Conservation (phyloP, 2,797 vertebrate species). For the Streptopelia turtur region DNA sequence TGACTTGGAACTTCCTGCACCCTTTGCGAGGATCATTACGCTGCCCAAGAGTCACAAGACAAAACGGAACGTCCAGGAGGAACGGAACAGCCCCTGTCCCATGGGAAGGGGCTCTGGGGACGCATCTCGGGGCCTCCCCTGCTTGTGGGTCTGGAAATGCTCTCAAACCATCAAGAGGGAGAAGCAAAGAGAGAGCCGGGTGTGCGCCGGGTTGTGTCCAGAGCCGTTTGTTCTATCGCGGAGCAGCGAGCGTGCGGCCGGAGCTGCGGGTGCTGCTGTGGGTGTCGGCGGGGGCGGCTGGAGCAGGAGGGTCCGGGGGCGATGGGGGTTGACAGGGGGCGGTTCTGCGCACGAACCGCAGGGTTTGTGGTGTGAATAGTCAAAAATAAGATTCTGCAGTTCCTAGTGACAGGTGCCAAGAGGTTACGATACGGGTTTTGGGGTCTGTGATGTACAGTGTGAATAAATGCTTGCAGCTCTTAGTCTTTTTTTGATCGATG, state of each 20-base stretch:
- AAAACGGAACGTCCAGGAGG: not conserved
- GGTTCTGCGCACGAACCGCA: not conserved
- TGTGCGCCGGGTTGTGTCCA: accelerated
- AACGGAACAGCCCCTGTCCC: not conserved
- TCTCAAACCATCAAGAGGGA: not conserved
- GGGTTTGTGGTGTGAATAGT: not conserved
- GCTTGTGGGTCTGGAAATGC: not conserved
- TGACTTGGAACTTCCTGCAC: not conserved
- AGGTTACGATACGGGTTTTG: constrained; percentile 74
- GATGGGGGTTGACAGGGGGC: not conserved
- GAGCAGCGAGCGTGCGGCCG: not conserved
- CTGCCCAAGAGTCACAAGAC: not conserved
- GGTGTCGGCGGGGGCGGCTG: not conserved
- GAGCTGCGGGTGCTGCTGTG: not conserved
- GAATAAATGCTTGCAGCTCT: constrained; percentile 83
- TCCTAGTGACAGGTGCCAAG: constrained; percentile 74
- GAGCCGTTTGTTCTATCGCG: not conserved
- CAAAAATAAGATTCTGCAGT: constrained; percentile 41
- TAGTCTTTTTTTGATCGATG: constrained; percentile 79
- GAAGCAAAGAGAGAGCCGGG: accelerated
- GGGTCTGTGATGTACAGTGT: constrained; percentile 81
- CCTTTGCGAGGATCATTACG: not conserved
- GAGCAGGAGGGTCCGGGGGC: not conserved
- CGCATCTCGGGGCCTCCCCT: not conserved
- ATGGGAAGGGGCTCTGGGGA: not conserved